phyloP scores from a whole-genome alignment of 2,113 vertebrate genomes.

The Sitta europaea region DNA sequence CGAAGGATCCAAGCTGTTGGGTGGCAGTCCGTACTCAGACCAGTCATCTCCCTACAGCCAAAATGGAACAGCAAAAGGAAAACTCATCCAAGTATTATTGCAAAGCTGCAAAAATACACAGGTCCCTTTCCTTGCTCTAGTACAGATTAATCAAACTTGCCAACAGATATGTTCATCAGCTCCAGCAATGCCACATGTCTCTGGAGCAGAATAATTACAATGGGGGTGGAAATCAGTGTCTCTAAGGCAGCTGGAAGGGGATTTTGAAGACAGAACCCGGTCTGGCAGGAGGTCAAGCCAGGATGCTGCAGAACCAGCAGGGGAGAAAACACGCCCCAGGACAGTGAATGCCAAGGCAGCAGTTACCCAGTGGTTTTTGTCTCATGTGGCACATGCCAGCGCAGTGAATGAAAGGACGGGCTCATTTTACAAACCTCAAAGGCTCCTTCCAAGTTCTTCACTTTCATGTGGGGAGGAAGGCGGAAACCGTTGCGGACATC shows the following conservation, averaged over 20 bases:
- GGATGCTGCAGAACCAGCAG: background rate
- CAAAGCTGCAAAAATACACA: background rate
- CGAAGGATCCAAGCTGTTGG: constrained; percentile 79
- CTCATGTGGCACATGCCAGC: background rate
- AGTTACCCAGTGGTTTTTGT: background rate
- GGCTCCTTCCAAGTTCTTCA: constrained; percentile 82
- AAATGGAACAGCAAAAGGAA: background rate
- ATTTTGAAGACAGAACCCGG: background rate
- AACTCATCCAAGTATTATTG: background rate
- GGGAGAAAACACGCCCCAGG: background rate
- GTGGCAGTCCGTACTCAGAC: constrained; percentile 71
- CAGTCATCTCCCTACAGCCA: constrained; percentile 63
- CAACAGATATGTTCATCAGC: background rate
- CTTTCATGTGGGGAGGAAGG: constrained; percentile 79
- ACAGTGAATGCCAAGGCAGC: background rate
- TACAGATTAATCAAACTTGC: background rate
- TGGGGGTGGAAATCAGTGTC: background rate
- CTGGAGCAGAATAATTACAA: background rate
- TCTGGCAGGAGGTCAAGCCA: background rate
- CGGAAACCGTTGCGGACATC: constrained; percentile 86
- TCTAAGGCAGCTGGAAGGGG: background rate
- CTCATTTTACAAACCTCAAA: constrained; percentile 79
- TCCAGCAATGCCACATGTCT: background rate
- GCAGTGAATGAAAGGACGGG: background rate
- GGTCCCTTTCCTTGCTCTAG: background rate